Evolutionary conservation across 2,113 vertebrate genomes (phyloP).

Genomic region (Gambusia affinis): DNA sequence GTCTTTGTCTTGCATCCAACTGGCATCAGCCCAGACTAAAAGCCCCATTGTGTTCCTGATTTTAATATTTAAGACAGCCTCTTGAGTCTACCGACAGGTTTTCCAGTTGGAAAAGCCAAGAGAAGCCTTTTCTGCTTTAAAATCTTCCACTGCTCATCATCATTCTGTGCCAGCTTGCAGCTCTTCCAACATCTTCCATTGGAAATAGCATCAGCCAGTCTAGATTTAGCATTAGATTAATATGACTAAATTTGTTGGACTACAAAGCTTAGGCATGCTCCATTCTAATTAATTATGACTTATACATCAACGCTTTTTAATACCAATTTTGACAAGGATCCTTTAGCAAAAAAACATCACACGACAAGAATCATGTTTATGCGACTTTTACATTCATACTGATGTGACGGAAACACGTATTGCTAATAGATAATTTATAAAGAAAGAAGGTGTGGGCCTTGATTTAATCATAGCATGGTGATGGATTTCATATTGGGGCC

Average conservation of each 20-base stretch:
- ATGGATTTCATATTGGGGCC: conserved; percentile 51
- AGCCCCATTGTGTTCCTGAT: conserved; percentile 28
- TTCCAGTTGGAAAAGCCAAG: conserved; percentile 34
- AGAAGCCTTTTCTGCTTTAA: conserved; percentile 45
- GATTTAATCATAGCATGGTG: conserved; percentile 61
- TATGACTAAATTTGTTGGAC: neutral
- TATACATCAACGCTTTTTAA: neutral
- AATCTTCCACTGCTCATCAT: conserved; percentile 45
- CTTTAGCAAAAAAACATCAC: conserved; percentile 9
- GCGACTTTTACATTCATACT: conserved; percentile 19
- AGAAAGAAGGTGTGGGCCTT: conserved; percentile 5
- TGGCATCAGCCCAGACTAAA: conserved; percentile 18
- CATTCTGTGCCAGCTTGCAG: conserved; percentile 25
- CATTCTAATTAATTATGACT: neutral
- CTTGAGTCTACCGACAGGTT: conserved; percentile 43
- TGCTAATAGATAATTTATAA: conserved; percentile 52
- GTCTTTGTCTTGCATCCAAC: conserved; percentile 38
- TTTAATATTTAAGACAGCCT: conserved; percentile 57
- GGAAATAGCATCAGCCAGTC: neutral
- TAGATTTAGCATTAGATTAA: conserved; percentile 8
- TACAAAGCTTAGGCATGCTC: neutral
- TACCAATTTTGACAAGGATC: neutral
- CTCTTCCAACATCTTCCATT: conserved; percentile 13
- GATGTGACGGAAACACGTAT: conserved; percentile 16
- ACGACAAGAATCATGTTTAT: conserved; percentile 26